Base-by-base conservation (phyloP, 2,888 invertebrate species). In the Strigamia maritima region DNA sequence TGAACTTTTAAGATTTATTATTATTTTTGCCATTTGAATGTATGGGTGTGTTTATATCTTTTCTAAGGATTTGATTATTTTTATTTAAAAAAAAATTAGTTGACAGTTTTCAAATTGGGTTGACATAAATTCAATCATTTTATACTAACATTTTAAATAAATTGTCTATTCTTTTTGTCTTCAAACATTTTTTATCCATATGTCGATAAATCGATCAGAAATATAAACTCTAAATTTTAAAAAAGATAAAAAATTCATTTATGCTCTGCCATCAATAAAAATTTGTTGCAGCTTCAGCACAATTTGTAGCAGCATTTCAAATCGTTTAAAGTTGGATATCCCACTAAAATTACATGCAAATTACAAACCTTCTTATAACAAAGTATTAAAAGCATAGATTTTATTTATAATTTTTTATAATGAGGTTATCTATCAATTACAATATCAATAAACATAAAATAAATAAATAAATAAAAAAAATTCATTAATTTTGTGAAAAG, bases 261-360 rank as follows among this genome's bases (percentile, higher is more conserved):
- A 28, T 70, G 70, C 70, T 7, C 12, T 70, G 28, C 70, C 28
- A 70, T 70, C 70, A 70, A 70, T 70, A 70, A 70, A 70, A 70
- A 70, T 70, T 70, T 70, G 70, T 70, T 70, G 70, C 70, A 26
- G 70, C 70, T 70, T 70, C 70, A 70, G 70, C 70, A 70, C 70
- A 70, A 70, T 70, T 70, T 70, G 70, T 70, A 70, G 24, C 70
- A 70, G 70, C 70, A 70, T 70, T 70, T 70, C 70, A 70, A 70
- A 70, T 24, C 70, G 70, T 70, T 70, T 70, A 70, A 70, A 70
- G 70, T 70, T 70, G 70, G 70, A 26, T 70, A 70, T 70, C 70
- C 70, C 24, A 12, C n/a, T 24, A 28, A 70, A 70, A 70, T 70
- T 26, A 70, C 70, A 70, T 28, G 70, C 28, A 70, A 70, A 70